Percentiles rank a stretch among this genome's conserved stretches.
phyloP scores from a whole-genome alignment of 2,888 invertebrate genomes.

The Oligia fasciuncula region DNA sequence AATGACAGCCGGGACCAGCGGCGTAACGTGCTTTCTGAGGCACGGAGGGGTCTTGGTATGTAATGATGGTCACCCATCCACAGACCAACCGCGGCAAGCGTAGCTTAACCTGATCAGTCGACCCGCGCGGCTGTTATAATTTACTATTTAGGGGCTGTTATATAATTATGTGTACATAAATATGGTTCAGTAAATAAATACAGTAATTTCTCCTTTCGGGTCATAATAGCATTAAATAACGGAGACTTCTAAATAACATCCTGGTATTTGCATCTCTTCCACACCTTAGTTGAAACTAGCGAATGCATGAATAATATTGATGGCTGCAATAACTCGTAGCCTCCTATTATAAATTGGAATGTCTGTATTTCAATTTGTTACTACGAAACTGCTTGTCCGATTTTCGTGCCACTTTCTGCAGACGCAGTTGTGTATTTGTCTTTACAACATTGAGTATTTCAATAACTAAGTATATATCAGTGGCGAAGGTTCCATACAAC shows the following conservation, averaged over 20 bases:
- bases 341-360: conserved; percentile 46
- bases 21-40: no score
- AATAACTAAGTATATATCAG: neutral
- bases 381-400: conserved; percentile 33
- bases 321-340: conserved; percentile 50
- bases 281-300: conserved; percentile 56
- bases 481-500: no score
- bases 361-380: conserved; percentile 45
- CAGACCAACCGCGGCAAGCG: no score
- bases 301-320: conserved; percentile 60
- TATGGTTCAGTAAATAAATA: neutral
- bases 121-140: no score
- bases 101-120: no score
- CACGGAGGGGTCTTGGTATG: no score
- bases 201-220: conserved; percentile 1
- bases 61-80: no score
- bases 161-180: no score
- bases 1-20: no score
- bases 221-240: conserved; percentile 37
- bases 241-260: conserved; percentile 42
- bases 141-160: no score
- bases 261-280: conserved; percentile 48
- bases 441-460: neutral
- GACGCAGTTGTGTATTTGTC: no score
- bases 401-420: conserved; percentile 29